Evolutionary conservation across 2,797 vertebrate species (phyloP).

Genomic region (Lemur catta): DNA sequence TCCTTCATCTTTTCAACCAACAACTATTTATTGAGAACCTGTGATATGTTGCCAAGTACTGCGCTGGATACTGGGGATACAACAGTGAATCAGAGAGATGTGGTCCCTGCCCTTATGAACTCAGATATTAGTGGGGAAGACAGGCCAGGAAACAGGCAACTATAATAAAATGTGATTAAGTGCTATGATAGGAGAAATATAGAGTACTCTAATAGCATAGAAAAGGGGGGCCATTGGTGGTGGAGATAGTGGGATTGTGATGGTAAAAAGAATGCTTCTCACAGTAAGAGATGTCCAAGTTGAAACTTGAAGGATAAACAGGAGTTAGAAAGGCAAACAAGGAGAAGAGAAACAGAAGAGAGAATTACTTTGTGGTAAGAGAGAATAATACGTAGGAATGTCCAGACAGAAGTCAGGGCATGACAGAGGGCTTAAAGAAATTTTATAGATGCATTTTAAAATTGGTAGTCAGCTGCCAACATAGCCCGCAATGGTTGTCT

Average conservation of each 20-base stretch:
- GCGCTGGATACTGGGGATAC: neutral
- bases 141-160: neutral
- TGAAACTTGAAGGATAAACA: neutral
- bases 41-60: neutral
- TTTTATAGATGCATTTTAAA: neutral
- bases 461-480: neutral
- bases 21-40: neutral
- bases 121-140: neutral
- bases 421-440: neutral
- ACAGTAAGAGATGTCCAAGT: neutral
- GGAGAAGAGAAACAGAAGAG: neutral
- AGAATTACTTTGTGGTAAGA: neutral
- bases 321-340: neutral
- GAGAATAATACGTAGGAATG: neutral
- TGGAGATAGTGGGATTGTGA: neutral
- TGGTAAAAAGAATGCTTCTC: neutral
- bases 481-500: neutral
- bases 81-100: neutral
- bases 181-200: neutral
- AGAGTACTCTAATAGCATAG: neutral
- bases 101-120: neutral
- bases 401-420: neutral
- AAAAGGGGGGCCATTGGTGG: neutral
- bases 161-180: neutral
- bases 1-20: conserved; percentile 4